These are phyloP conservation scores for Cephus pulcher DNA, from an alignment of 2,888 invertebrate genomes.

Conservation along the genomic window DNA sequence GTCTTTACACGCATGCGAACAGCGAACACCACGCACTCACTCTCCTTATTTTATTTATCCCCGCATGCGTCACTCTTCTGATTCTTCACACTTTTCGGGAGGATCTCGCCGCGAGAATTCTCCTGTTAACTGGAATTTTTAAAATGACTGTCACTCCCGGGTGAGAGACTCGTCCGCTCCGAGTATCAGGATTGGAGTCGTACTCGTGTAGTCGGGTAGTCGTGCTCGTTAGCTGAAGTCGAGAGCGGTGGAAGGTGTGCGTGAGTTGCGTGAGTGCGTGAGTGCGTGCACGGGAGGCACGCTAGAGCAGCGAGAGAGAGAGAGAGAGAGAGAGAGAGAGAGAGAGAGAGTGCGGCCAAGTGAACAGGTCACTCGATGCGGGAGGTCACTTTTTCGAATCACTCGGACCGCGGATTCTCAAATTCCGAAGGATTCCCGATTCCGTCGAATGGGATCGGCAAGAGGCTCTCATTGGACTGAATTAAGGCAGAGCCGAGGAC, in stretches of 20 bases:
- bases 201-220: background rate
- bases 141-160: background rate
- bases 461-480: conserved; percentile 60
- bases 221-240: background rate
- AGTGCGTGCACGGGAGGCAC: conserved; percentile 10
- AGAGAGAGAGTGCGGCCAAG: background rate
- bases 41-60: background rate
- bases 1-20: background rate
- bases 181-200: background rate
- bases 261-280: background rate
- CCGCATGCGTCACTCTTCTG: background rate
- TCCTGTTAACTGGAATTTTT: background rate
- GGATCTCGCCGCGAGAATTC: background rate
- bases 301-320: conserved; percentile 13
- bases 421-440: conserved; percentile 13
- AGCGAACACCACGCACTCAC: background rate
- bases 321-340: background rate
- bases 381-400: conserved; percentile 15
- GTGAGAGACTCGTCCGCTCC: background rate
- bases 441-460: conserved; percentile 47
- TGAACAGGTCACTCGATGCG: background rate
- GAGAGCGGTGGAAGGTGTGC: background rate
- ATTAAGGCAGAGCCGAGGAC: conserved; percentile 57
- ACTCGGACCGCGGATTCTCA: conserved; percentile 25
- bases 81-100: background rate